A percentile compares a stretch with the other conserved stretches of the same genome.
Evolutionary conservation across 2,113 vertebrate species (phyloP).

Genomic region (Cyanoderma ruficeps): DNA sequence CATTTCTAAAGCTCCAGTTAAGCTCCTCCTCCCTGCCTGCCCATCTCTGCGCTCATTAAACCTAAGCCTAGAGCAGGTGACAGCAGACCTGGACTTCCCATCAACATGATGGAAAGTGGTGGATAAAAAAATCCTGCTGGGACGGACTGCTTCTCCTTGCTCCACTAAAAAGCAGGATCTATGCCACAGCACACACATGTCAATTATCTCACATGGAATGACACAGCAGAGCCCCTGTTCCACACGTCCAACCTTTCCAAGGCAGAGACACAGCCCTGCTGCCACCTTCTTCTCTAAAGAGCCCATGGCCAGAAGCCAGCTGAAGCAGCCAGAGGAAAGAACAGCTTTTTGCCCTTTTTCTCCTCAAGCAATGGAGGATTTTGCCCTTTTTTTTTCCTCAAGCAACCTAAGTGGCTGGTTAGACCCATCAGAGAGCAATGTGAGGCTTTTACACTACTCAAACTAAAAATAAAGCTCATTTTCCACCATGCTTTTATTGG

Average conservation of each 20-base stretch:
- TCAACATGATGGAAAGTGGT: background rate
- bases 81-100: background rate
- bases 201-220: background rate
- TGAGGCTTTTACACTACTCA: background rate
- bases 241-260: background rate
- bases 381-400: background rate
- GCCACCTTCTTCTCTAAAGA: background rate
- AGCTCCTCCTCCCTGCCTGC: background rate
- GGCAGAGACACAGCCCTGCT: background rate
- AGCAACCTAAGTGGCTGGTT: background rate
- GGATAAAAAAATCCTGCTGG: background rate
- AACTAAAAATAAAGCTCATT: slow-evolving; percentile 8
- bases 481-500: background rate
- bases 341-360: background rate
- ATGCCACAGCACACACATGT: background rate
- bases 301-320: background rate
- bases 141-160: background rate
- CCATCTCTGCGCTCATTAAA: background rate
- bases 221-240: background rate
- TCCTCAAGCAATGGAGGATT: background rate
- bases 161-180: background rate
- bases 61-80: background rate
- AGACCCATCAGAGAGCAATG: background rate
- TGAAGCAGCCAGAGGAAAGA: background rate
- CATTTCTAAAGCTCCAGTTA: background rate